Evolutionary conservation across 2,797 vertebrate genomes (phyloP).

Genomic region (Pelodytes ibericus): DNA sequence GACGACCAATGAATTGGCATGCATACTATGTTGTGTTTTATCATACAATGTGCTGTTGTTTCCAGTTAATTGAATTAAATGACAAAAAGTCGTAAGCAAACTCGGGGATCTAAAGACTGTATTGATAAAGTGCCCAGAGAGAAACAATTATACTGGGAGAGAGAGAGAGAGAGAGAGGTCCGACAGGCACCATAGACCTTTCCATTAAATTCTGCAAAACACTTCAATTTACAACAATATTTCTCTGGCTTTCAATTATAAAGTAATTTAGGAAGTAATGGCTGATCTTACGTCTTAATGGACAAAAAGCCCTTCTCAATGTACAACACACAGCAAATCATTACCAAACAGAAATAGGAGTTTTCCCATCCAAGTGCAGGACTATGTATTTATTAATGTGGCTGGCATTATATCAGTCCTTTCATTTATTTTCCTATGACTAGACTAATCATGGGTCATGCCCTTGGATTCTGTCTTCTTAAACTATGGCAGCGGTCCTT

Average conservation of each 20-base stretch:
- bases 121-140: conserved; percentile 39
- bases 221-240: conserved; percentile 17
- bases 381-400: too few relatives aligned
- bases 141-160: conserved; percentile 24
- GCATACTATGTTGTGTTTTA: conserved; percentile 20
- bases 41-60: conserved; percentile 21
- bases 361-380: too few relatives aligned
- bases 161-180: background rate
- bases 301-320: background rate
- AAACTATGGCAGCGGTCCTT: too few relatives aligned
- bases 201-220: conserved; percentile 14
- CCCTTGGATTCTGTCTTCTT: too few relatives aligned
- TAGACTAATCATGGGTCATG: too few relatives aligned
- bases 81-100: conserved; percentile 24
- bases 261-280: conserved; percentile 22
- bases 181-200: conserved; percentile 25
- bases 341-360: too few relatives aligned
- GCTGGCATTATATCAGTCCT: too few relatives aligned
- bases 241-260: conserved; percentile 22
- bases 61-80: conserved; percentile 46
- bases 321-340: too few relatives aligned
- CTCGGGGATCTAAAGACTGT: conserved; percentile 16
- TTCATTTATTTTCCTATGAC: too few relatives aligned
- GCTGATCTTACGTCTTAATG: conserved; percentile 11
- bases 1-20: too few relatives aligned